Conservation (phyloP, 2,113 vertebrate genomes). For the Scartelaos histophorus region DNA sequence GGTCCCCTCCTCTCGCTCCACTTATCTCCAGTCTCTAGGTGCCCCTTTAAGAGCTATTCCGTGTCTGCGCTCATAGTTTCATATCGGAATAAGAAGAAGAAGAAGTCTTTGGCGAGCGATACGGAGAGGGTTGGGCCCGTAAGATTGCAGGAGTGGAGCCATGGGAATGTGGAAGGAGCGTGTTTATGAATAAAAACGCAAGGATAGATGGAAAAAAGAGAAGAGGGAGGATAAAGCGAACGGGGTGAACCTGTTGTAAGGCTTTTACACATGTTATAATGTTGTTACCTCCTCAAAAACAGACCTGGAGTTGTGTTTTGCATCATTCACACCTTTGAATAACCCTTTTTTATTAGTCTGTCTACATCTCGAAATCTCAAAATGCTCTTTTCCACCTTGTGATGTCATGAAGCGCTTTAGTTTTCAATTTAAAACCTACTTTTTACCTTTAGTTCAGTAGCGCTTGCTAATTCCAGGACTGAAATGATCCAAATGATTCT, state of each 20-base stretch:
- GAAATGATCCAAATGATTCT: no score
- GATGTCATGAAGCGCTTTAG: no score
- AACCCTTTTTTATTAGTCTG: no score
- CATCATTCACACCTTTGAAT: no score
- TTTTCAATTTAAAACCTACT: no score
- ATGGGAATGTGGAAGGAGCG: conserved; percentile 66
- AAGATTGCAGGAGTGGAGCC: conserved; percentile 54
- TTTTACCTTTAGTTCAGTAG: no score
- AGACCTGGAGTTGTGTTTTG: no score
- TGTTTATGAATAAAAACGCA: conserved; percentile 42
- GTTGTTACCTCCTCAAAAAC: no score
- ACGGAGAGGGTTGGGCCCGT: conserved; percentile 45
- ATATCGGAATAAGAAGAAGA: conserved; percentile 41
- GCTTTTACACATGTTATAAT: no score
- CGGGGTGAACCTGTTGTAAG: conserved; percentile 7
- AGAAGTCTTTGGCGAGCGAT: conserved; percentile 50
- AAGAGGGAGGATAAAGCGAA: conserved; percentile 45
- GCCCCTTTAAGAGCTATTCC: conserved; percentile 58
- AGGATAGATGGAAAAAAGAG: conserved; percentile 31
- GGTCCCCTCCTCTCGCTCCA: conserved; percentile 33
- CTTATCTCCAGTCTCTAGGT: conserved; percentile 55
- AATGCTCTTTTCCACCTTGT: no score
- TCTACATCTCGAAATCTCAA: no score
- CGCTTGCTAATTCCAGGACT: no score
- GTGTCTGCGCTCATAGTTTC: conserved; percentile 51